These are phyloP conservation scores for Agonopterix arenella DNA, from an alignment of 2,888 invertebrate species.

Conservation along the genomic window DNA sequence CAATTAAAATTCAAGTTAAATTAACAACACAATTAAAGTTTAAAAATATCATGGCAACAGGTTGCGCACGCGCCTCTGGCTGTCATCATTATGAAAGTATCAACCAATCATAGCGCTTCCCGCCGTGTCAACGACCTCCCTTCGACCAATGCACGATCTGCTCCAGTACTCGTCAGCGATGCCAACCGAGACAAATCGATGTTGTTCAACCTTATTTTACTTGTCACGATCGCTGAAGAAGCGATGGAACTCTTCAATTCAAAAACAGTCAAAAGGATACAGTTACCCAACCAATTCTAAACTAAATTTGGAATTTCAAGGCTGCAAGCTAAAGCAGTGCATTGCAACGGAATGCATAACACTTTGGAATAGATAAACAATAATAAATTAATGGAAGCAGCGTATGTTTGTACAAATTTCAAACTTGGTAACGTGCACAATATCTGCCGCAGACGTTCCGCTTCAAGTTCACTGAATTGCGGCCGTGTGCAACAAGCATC, in stretches of 20 bases:
- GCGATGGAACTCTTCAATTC: neutral
- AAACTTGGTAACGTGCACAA: neutral
- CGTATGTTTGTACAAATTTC: neutral
- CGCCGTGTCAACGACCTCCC: slow-evolving; percentile 54
- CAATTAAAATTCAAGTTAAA: neutral
- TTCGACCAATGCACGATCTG: slow-evolving; percentile 44
- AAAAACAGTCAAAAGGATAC: too few relatives aligned
- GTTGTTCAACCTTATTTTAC: slow-evolving; percentile 39
- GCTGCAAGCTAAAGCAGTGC: neutral
- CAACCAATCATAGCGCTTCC: slow-evolving; percentile 26
- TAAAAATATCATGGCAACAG: slow-evolving; percentile 10
- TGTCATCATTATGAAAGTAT: slow-evolving; percentile 11
- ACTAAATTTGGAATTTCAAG: slow-evolving; percentile 1
- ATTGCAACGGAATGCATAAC: slow-evolving; percentile 2
- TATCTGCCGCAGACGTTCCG: slow-evolving; percentile 19
- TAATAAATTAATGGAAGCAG: slow-evolving; percentile 1
- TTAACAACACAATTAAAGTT: slow-evolving; percentile 11
- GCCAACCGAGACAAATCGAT: slow-evolving; percentile 58
- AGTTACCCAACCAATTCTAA: too few relatives aligned
- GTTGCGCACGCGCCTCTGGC: slow-evolving; percentile 22
- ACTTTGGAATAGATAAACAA: slow-evolving; percentile 3
- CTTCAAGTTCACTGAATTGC: slow-evolving; percentile 28
- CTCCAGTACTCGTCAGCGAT: slow-evolving; percentile 39
- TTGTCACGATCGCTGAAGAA: slow-evolving; percentile 34
- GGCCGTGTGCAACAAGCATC: slow-evolving; percentile 33